These are phyloP conservation scores for Vidua chalybeata DNA, from an alignment of 2,113 vertebrate species.

Conservation along the genomic window DNA sequence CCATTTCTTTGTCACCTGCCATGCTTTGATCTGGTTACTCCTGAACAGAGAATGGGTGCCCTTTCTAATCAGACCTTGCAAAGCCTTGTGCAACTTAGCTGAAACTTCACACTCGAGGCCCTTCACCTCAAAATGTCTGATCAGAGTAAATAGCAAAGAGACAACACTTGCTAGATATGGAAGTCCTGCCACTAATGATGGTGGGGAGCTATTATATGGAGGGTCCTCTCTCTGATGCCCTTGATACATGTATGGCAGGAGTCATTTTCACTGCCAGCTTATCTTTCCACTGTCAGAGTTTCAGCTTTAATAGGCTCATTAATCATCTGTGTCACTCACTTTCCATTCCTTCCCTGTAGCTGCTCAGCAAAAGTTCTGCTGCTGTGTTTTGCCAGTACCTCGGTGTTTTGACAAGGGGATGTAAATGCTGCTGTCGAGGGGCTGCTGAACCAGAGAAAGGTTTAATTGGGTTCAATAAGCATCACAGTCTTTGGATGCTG, in stretches of 20 bases:
- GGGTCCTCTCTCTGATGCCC: slow-evolving; percentile 49
- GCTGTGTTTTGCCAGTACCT: slow-evolving; percentile 30
- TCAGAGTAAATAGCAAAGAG: background rate
- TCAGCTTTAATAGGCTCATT: slow-evolving; percentile 66
- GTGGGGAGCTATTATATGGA: slow-evolving; percentile 7
- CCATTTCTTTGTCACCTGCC: background rate
- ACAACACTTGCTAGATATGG: background rate
- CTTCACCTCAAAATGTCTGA: slow-evolving; percentile 43
- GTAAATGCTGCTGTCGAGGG: background rate
- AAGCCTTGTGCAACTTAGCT: background rate
- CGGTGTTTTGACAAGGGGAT: slow-evolving; percentile 34
- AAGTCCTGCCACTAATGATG: slow-evolving; percentile 27
- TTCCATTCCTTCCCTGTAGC: slow-evolving; percentile 46
- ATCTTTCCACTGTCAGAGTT: slow-evolving; percentile 63
- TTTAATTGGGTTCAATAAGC: slow-evolving; percentile 44
- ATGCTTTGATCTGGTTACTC: background rate
- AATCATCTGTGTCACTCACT: slow-evolving; percentile 66
- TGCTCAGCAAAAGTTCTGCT: slow-evolving; percentile 49
- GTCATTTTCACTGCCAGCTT: slow-evolving; percentile 63
- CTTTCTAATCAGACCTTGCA: background rate
- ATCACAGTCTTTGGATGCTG: background rate
- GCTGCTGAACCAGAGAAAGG: slow-evolving; percentile 31
- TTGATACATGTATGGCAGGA: slow-evolving; percentile 38
- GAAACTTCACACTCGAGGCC: background rate
- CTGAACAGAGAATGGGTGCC: background rate